Conservation (phyloP, 2,113 vertebrate genomes). For the Burhinus bistriatus region DNA sequence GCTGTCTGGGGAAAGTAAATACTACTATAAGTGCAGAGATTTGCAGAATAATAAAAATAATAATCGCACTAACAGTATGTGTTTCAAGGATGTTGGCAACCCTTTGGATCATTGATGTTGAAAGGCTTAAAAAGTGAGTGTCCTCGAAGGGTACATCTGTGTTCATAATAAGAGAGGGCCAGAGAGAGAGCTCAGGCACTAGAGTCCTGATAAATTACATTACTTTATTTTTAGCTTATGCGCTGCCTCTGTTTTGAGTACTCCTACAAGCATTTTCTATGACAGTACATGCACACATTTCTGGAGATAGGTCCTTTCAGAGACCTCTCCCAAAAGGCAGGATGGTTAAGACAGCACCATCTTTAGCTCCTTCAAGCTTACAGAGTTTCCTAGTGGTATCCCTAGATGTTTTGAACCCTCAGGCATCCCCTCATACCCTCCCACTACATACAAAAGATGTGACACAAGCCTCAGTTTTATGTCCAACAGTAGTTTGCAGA, state of each 20-base stretch:
- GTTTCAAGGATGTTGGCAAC: background rate
- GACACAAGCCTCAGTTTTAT: background rate
- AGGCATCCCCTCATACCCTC: background rate
- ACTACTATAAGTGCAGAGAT: background rate
- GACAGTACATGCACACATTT: background rate
- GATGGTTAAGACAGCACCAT: background rate
- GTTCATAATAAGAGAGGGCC: background rate
- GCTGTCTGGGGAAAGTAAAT: background rate
- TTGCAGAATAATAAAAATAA: background rate
- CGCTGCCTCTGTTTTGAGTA: background rate
- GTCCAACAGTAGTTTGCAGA: background rate
- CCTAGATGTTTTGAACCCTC: background rate
- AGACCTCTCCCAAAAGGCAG: background rate
- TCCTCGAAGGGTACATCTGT: background rate
- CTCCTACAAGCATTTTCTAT: background rate
- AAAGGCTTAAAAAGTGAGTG: background rate
- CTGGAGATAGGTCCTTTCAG: background rate
- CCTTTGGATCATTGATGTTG: background rate
- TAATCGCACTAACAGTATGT: background rate
- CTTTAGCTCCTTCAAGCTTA: background rate
- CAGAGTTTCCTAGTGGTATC: background rate
- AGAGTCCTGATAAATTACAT: background rate
- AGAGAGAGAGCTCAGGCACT: background rate
- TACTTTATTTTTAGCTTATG: background rate
- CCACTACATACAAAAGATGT: background rate